phyloP scores from a whole-genome alignment of 2,888 invertebrate species.

The Sarcophaga subvicina region DNA sequence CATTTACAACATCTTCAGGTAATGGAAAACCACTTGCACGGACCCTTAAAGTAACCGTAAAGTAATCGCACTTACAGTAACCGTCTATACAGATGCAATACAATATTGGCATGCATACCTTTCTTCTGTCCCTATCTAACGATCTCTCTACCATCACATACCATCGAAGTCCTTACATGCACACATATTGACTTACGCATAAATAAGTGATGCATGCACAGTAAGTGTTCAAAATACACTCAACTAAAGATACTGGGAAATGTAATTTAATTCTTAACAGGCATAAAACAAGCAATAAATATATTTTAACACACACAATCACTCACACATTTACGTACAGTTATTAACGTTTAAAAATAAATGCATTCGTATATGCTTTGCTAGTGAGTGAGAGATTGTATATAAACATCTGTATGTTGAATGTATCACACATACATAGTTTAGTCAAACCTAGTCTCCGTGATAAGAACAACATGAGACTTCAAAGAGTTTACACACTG shows the following conservation, averaged over 20 bases:
- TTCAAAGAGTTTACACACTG: too few relatives aligned
- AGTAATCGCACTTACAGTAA: not conserved
- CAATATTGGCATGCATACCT: slow-evolving; percentile 9
- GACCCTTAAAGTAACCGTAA: slow-evolving; percentile 17
- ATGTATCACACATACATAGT: slow-evolving; percentile 11
- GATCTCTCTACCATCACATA: not conserved
- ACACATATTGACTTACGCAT: slow-evolving; percentile 27
- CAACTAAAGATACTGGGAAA: slow-evolving; percentile 59
- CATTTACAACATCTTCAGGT: slow-evolving; percentile 49
- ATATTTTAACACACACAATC: slow-evolving; percentile 2
- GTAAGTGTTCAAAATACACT: slow-evolving; percentile 57
- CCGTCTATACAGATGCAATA: not conserved
- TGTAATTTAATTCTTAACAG: slow-evolving; percentile 68
- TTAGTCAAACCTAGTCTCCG: not conserved
- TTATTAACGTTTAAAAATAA: not conserved
- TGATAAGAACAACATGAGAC: too few relatives aligned
- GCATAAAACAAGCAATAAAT: slow-evolving; percentile 57
- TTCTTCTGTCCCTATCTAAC: not conserved
- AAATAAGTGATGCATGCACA: slow-evolving; percentile 61
- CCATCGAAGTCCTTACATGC: not conserved
- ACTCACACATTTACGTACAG: not conserved
- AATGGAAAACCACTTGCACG: slow-evolving; percentile 53
- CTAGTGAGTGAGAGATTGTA: not conserved
- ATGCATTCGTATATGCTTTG: not conserved
- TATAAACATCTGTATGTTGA: slow-evolving; percentile 9